Evolutionary conservation across 2,113 vertebrate genomes (phyloP), one percentile per base, ranked within the genome.

Genomic region (Urocynchramus pylzowi): DNA sequence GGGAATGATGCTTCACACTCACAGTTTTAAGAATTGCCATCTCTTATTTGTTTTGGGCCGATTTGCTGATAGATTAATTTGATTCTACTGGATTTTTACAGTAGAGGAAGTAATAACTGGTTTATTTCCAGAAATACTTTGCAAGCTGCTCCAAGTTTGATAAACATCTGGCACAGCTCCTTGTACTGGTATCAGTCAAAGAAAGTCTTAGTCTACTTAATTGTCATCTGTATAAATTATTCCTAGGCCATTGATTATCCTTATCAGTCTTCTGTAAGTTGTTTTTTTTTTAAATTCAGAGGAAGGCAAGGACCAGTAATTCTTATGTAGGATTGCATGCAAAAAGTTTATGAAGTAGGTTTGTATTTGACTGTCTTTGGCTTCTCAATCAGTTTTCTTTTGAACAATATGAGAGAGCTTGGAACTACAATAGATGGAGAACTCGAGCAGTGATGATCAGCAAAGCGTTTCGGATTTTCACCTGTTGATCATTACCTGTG

Each of bases 401-500:
- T 84, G 30, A 63, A 18, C 41, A 41, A 0, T 22, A 10, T 45
- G n/a, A 67, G 37, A 76, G 16, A 63, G 14, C 33, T 35, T 87
- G 45, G 47, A 81, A 24, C 42, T 84, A 5, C 3, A 18, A 7
- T 7, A 50, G 30, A 16, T 37, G 7, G 45, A 50, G 61, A 70
- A 33, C 16, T 7, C 41, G 33, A 85, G 44, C 52, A 89, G 65
- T 1, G 1, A 23, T 16, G 14, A 49, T 33, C 27, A 70, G 22
- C 17, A 60, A 6, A n/a, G 37, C 39, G 5, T 45, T 31, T 33
- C 8, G 18, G 53, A 33, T 78, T 89, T 89, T 64, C 54, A 61
- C 27, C 17, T 65, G 0, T 42, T 78, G 11, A 37, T 80, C 10
- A 4, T 68, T 57, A 76, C 8, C 26, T 23, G 2, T 5, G 1